These are phyloP conservation scores for Scaeva pyrastri DNA, from an alignment of 2,888 invertebrate species.

Conservation along the genomic window DNA sequence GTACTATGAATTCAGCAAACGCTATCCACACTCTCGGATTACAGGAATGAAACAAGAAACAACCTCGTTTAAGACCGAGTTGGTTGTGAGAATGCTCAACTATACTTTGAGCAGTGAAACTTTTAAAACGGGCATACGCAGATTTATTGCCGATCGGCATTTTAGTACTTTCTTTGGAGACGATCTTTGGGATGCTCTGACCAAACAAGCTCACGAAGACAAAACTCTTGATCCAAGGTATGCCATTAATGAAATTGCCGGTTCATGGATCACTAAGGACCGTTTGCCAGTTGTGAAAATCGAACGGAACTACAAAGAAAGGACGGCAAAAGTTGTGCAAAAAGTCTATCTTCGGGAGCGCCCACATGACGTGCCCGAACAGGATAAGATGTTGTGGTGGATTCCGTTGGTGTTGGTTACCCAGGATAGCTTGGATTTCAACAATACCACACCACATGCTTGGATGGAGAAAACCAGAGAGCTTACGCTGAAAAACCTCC, in stretches of 20 bases:
- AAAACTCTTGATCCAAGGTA: slow-evolving; percentile 85
- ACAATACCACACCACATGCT: slow-evolving; percentile 85
- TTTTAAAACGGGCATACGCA: slow-evolving; percentile 89
- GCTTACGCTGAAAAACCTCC: slow-evolving; percentile 85
- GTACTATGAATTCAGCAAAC: slow-evolving; percentile 92
- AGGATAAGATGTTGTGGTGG: slow-evolving; percentile 90
- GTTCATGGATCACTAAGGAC: slow-evolving; percentile 93
- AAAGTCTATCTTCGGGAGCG: slow-evolving; percentile 90
- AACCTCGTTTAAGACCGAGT: slow-evolving; percentile 89
- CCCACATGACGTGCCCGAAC: slow-evolving; percentile 89
- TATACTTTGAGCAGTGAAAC: slow-evolving; percentile 91
- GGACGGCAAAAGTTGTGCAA: slow-evolving; percentile 86
- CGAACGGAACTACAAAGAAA: slow-evolving; percentile 87
- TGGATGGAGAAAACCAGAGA: slow-evolving; percentile 88
- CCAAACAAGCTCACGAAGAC: slow-evolving; percentile 87
- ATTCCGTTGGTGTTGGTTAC: slow-evolving; percentile 88
- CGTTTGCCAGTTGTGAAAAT: slow-evolving; percentile 91
- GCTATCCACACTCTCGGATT: slow-evolving; percentile 91
- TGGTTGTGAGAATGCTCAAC: slow-evolving; percentile 95
- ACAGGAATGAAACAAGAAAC: slow-evolving; percentile 90
- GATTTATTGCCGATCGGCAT: slow-evolving; percentile 88
- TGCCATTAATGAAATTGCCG: slow-evolving; percentile 89
- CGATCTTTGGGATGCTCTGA: slow-evolving; percentile 91
- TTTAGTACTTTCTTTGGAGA: slow-evolving; percentile 91
- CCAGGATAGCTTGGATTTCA: slow-evolving; percentile 86